phyloP scores from a whole-genome alignment of 2,888 invertebrate genomes.

The Coelinius sp. region DNA sequence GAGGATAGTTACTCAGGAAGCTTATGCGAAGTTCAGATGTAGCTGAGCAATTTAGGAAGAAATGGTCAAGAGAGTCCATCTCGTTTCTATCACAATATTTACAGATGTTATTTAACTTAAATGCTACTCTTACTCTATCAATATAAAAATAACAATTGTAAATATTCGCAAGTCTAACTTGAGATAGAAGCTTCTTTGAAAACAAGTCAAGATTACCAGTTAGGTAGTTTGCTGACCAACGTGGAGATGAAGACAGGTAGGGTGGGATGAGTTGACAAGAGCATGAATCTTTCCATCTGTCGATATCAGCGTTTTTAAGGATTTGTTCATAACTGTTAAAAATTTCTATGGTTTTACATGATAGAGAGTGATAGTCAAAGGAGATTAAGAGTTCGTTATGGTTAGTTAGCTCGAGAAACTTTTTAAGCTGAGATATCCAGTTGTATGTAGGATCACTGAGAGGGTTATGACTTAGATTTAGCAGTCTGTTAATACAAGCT shows the following conservation, averaged over 20 bases:
- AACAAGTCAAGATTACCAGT: not conserved
- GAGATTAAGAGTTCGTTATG: no score
- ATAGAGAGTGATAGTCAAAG: no score
- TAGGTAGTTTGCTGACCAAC: not conserved
- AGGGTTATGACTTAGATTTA: no score
- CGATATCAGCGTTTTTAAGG: no score
- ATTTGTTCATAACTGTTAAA: no score
- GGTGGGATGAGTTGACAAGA: not conserved
- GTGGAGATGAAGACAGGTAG: not conserved
- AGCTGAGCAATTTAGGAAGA: not conserved
- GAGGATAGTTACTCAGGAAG: not conserved
- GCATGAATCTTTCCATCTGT: not conserved
- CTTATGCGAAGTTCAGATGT: not conserved
- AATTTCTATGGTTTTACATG: no score
- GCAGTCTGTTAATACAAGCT: no score
- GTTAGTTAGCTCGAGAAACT: no score
- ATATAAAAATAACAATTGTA: not conserved
- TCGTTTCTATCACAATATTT: not conserved
- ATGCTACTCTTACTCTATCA: not conserved
- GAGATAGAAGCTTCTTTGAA: not conserved
- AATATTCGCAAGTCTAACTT: not conserved
- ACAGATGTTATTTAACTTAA: not conserved
- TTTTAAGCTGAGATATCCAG: no score
- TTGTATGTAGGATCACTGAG: no score
- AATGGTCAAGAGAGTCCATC: not conserved